phyloP scores from a whole-genome alignment of 2,797 vertebrate genomes.

The Oryzias sinensis region DNA sequence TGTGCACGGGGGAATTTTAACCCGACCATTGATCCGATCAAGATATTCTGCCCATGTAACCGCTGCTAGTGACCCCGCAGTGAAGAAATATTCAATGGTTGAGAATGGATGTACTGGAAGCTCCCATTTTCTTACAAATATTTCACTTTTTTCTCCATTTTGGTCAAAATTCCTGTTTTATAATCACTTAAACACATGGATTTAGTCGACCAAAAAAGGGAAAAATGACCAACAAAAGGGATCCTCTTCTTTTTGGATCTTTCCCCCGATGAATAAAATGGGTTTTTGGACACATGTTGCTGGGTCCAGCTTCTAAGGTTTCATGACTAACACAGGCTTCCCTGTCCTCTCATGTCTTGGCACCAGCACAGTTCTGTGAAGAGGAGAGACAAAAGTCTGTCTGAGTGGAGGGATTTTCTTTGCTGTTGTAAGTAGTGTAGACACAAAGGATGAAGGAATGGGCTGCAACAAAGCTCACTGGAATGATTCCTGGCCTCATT shows the following conservation, averaged over 20 bases:
- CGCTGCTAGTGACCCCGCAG: too few relatives aligned
- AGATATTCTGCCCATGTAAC: too few relatives aligned
- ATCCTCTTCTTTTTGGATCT: constrained; percentile 15
- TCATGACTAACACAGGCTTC: constrained; percentile 22
- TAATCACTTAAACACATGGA: constrained; percentile 10
- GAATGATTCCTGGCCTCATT: constrained; percentile 49
- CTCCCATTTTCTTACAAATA: too few relatives aligned
- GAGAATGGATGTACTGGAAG: too few relatives aligned
- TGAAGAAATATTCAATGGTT: too few relatives aligned
- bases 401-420: constrained; percentile 46
- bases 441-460: constrained; percentile 47
- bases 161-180: constrained; percentile 10
- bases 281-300: constrained; percentile 24
- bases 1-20: too few relatives aligned
- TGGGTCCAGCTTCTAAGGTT: constrained; percentile 23
- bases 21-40: too few relatives aligned
- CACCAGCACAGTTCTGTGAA: constrained; percentile 25
- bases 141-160: constrained; percentile 1
- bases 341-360: constrained; percentile 33
- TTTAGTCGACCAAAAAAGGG: constrained; percentile 3
- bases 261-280: constrained; percentile 27
- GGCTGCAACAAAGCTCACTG: constrained; percentile 40
- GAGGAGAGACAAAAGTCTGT: constrained; percentile 29
- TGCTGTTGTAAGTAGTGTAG: constrained; percentile 47
- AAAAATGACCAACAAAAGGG: constrained; percentile 4